phyloP scores from a whole-genome alignment of 2,113 vertebrate species.

The Petaurus breviceps region DNA sequence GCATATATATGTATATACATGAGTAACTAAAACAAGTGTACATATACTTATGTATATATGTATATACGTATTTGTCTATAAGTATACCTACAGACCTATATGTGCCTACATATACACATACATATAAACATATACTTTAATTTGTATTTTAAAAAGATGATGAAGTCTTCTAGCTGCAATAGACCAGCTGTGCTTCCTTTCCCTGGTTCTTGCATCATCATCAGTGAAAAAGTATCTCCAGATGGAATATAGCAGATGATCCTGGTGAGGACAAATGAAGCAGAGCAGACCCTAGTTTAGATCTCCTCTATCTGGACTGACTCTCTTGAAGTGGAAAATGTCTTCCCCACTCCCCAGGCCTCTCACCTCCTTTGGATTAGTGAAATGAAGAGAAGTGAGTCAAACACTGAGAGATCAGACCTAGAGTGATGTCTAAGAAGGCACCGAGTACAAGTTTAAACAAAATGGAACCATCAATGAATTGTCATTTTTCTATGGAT shows the following conservation, averaged over 20 bases:
- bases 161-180: neutral
- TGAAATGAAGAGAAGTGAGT: neutral
- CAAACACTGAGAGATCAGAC: neutral
- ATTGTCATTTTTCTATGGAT: neutral
- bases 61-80: neutral
- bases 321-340: neutral
- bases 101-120: neutral
- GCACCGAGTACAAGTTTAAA: neutral
- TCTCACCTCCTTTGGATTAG: constrained; percentile 4
- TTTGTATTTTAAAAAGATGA: constrained; percentile 1
- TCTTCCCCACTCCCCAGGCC: neutral
- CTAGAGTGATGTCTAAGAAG: neutral
- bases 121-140: neutral
- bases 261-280: constrained; percentile 19
- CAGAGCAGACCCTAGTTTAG: neutral
- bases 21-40: too few relatives aligned
- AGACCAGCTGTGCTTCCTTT: constrained; percentile 40
- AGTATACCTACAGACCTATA: neutral
- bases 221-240: neutral
- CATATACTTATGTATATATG: neutral
- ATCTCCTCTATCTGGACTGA: constrained; percentile 25
- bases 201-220: neutral
- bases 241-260: neutral
- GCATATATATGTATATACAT: neutral
- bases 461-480: neutral